Percentiles rank a stretch among this genome's conserved stretches.
Conservation (phyloP, 1,140 invertebrate genomes). For the Zaprionus tsacasi region DNA sequence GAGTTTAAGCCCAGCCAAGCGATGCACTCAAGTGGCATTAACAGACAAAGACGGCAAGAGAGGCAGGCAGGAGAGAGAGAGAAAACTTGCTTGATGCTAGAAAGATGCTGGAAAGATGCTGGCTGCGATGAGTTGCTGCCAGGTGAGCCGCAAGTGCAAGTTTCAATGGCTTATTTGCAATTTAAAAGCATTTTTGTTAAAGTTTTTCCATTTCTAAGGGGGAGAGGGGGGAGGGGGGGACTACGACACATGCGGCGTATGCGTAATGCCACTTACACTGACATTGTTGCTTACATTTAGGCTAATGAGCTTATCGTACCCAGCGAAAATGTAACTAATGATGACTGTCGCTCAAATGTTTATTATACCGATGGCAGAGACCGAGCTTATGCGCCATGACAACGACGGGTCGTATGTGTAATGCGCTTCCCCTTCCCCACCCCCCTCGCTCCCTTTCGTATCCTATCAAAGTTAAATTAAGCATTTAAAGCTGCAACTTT, state of each 20-base stretch:
- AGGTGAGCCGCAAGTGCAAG: constrained; percentile 44
- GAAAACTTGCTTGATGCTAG: not conserved
- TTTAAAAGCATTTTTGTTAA: constrained; percentile 55
- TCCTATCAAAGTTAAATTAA: constrained; percentile 20
- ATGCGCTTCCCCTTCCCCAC: not conserved
- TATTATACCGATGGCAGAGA: constrained; percentile 5
- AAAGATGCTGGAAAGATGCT: constrained; percentile 3
- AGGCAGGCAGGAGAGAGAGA: constrained; percentile 15
- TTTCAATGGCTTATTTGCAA: constrained; percentile 64
- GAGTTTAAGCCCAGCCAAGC: constrained; percentile 76
- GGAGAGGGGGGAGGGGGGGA: too few relatives aligned
- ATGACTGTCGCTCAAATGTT: constrained; percentile 41
- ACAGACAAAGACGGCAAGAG: constrained; percentile 30
- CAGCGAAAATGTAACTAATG: constrained; percentile 58
- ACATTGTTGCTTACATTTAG: constrained; percentile 63
- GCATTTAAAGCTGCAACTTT: constrained; percentile 13
- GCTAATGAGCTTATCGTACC: constrained; percentile 67
- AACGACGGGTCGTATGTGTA: constrained; percentile 44
- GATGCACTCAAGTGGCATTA: constrained; percentile 74
- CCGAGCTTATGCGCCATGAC: constrained; percentile 45
- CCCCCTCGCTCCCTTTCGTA: too few relatives aligned
- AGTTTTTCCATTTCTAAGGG: too few relatives aligned
- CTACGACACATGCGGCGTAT: constrained; percentile 44
- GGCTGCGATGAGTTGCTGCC: not conserved
- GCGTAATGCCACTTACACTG: constrained; percentile 54